Evolutionary conservation across 2,888 invertebrate genomes (phyloP).

Genomic region (Liposcelis brunnea): DNA sequence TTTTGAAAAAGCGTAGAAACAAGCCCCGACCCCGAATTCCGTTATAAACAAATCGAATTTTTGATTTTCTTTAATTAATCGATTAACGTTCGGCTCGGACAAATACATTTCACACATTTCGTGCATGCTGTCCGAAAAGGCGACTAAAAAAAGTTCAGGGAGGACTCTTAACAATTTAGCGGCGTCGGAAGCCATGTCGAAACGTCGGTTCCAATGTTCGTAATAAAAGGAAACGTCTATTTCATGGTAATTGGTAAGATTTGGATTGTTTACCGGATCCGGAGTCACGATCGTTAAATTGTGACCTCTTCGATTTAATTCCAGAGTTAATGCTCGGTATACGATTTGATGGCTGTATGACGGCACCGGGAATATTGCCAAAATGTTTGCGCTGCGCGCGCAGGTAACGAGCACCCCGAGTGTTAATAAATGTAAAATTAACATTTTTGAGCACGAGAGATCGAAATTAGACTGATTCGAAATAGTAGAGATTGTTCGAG

Average conservation of each 20-base stretch:
- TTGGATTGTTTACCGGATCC: conserved; percentile 16
- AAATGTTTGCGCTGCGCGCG: conserved; percentile 16
- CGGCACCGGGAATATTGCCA: conserved; percentile 18
- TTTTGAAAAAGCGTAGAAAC: conserved; percentile 3
- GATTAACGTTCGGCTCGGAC: conserved; percentile 4
- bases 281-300: conserved; percentile 18
- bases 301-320: conserved; percentile 17
- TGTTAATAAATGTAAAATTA: no score
- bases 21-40: not conserved
- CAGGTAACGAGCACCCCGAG: not conserved
- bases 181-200: conserved; percentile 7
- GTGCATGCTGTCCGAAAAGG: not conserved
- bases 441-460: no score
- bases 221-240: conserved; percentile 17
- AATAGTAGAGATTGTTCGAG: no score
- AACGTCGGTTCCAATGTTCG: not conserved
- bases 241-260: conserved; percentile 24
- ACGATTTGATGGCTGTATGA: conserved; percentile 19
- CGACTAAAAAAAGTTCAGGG: conserved; percentile 2
- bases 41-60: not conserved
- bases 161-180: not conserved
- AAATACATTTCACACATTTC: conserved; percentile 6
- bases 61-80: not conserved
- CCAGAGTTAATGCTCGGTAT: conserved; percentile 17
- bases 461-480: no score